Evolutionary conservation across 1,140 invertebrate species (phyloP).

Genomic region (Limonius californicus): DNA sequence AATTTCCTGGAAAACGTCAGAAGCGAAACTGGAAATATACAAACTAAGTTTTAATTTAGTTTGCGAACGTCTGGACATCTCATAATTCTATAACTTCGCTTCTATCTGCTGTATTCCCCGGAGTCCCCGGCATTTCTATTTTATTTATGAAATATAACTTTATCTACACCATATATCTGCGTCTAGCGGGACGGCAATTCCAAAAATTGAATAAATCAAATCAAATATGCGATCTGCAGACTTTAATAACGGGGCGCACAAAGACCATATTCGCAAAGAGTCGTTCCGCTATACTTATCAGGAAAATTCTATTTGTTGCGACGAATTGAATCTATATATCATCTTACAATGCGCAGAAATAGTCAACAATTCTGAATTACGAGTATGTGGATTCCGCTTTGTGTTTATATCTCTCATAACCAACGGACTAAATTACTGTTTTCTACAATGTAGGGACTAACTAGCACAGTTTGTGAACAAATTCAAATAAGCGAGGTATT

Average conservation of each 20-base stretch:
- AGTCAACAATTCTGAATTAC: conserved; percentile 8
- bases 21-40: conserved; percentile 19
- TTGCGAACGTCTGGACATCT: conserved; percentile 20
- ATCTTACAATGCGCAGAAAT: conserved; percentile 22
- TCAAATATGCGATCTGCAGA: conserved; percentile 16
- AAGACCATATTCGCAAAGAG: conserved; percentile 20
- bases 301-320: conserved; percentile 49
- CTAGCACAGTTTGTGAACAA: too few species aligned
- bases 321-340: conserved; percentile 48
- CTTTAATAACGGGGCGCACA: conserved; percentile 15
- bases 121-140: not conserved
- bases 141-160: conserved; percentile 18
- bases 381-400: not conserved
- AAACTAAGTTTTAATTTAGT: conserved; percentile 27
- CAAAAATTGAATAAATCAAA: conserved; percentile 34
- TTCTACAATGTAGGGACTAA: not conserved
- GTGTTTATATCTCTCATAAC: conserved; percentile 3
- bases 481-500: too few species aligned
- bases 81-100: conserved; percentile 28
- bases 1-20: conserved; percentile 2
- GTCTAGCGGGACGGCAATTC: conserved; percentile 29
- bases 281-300: conserved; percentile 26
- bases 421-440: not conserved
- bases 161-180: conserved; percentile 29
- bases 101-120: conserved; percentile 24